Evolutionary conservation across 2,888 invertebrate genomes (phyloP), one percentile per base, ranked within the genome.

Genomic region (Lapara coniferarum): DNA sequence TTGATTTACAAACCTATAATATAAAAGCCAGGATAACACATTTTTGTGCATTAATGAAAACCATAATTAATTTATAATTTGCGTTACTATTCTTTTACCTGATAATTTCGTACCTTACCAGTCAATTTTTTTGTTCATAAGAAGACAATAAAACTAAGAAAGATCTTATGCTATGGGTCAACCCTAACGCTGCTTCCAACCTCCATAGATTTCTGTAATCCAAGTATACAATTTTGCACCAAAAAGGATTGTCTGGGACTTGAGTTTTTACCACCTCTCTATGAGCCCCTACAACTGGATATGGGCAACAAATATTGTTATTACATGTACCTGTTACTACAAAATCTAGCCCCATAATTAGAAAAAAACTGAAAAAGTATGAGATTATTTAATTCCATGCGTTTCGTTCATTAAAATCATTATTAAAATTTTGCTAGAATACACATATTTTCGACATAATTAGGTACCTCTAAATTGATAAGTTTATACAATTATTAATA

Each of bases 191-290:
- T 8, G 4, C 37, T 2, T 37, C 37, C 37, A 75, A 69, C 80
- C 84, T 85, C 84, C 76, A 78, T 80, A 84, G 85, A 85, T 87
- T 88, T 80, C 84, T 82, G 37, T 93, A 93, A 93, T 93, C 93
- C 92, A 89, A 91, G 92, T 91, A 92, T 93, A 90, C 91, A 93
- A 93, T 92, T 93, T 92, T 88, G 63, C 89, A 89, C 87, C 87
- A 82, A 89, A 88, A 90, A 91, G 90, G 90, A 89, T 91, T 90
- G 90, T 85, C 85, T 83, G 78, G 86, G 86, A 88, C 89, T 92
- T 90, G 88, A 78, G 82, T 88, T 92, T 92, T 91, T 90, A 87
- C 88, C 83, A 87, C 81, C 80, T 75, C 77, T 81, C 78, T 72
- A 78, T 88, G 85, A 90, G 87, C 89, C 86, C 77, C 76, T 87